Percentiles rank a stretch among this genome's conserved stretches.
These are phyloP conservation scores for Nyctalus aviator DNA, from an alignment of 2,797 vertebrate species.

Conservation along the genomic window DNA sequence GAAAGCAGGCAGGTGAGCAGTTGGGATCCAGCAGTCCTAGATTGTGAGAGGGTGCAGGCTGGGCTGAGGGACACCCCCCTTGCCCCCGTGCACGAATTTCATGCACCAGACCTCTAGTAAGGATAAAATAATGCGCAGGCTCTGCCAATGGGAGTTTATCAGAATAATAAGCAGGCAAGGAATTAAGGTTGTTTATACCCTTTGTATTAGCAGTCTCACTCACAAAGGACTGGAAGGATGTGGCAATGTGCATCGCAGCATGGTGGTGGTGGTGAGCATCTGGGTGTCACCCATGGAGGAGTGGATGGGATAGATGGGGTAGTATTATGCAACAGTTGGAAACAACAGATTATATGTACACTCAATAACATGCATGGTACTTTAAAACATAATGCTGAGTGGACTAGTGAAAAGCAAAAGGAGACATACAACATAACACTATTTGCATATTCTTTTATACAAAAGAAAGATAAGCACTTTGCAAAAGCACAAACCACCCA, in stretches of 20 bases:
- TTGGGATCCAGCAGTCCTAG: too few species aligned
- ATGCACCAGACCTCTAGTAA: too few species aligned
- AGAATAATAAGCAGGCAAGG: not conserved
- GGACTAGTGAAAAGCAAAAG: constrained; percentile 1
- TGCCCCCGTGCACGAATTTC: too few species aligned
- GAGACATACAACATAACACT: not conserved
- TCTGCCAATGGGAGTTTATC: not conserved
- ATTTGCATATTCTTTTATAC: not conserved
- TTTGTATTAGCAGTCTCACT: not conserved
- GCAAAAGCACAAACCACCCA: not conserved
- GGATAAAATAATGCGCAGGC: not conserved
- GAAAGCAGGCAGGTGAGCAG: too few species aligned
- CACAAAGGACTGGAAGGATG: not conserved
- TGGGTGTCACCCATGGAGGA: not conserved
- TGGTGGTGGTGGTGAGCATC: too few species aligned
- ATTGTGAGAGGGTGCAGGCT: too few species aligned
- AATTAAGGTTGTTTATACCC: not conserved
- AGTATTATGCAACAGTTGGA: not conserved
- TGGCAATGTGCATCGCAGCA: not conserved
- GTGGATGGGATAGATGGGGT: not conserved
- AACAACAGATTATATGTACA: not conserved
- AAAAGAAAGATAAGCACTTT: constrained; percentile 26
- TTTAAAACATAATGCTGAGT: not conserved
- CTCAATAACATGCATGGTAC: not conserved
- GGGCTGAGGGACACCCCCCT: too few species aligned